phyloP scores from a whole-genome alignment of 2,888 invertebrate species.

The Eutolmus rufibarbis region DNA sequence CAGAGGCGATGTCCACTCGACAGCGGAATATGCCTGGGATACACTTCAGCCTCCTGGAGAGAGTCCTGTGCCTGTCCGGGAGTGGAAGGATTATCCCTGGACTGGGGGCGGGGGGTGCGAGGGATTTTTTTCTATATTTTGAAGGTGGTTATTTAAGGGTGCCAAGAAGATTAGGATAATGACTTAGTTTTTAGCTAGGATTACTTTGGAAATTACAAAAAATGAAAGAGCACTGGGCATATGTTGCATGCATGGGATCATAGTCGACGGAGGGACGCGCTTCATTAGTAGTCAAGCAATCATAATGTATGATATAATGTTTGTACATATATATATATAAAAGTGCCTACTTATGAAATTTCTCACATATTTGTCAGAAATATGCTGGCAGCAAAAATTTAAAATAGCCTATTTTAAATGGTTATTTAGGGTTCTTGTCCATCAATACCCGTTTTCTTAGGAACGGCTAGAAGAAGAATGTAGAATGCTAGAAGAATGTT shows the following conservation, averaged over 20 bases:
- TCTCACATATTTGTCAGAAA: too few relatives aligned
- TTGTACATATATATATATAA: too few relatives aligned
- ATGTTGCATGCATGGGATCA: neutral
- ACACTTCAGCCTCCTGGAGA: neutral
- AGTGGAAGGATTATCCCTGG: neutral
- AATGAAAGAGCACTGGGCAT: neutral
- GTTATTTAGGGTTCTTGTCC: too few relatives aligned
- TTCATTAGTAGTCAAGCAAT: neutral
- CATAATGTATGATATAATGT: neutral
- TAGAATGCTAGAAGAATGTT: too few relatives aligned
- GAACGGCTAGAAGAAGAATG: too few relatives aligned
- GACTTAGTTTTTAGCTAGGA: slow-evolving; percentile 19
- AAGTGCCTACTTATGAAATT: too few relatives aligned
- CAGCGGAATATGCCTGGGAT: neutral
- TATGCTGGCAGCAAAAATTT: too few relatives aligned
- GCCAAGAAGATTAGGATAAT: slow-evolving; percentile 26
- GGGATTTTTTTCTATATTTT: neutral
- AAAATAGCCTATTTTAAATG: too few relatives aligned
- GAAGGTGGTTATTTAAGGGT: slow-evolving; percentile 23
- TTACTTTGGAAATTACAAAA: slow-evolving; percentile 10
- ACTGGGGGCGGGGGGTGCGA: neutral
- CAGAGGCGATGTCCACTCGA: slow-evolving; percentile 26
- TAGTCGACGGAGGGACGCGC: neutral
- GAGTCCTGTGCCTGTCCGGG: neutral
- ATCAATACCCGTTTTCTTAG: too few relatives aligned